These are phyloP conservation scores for Musca vetustissima DNA, from an alignment of 1,140 invertebrate genomes.

Conservation along the genomic window DNA sequence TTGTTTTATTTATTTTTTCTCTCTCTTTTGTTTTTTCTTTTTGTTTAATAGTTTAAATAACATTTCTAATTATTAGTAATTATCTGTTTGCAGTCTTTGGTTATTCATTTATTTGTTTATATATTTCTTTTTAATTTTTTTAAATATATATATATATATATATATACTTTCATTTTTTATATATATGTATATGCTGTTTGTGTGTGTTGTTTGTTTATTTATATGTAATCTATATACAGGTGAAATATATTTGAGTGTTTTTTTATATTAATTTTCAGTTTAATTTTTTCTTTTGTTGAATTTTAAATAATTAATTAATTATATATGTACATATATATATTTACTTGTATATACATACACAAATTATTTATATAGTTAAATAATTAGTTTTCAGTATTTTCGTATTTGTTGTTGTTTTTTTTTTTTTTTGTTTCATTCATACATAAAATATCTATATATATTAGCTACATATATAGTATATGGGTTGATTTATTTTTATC, in stretches of 20 bases:
- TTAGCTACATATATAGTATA: background rate
- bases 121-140: conserved; percentile 2
- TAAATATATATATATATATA: conserved; percentile 26
- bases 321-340: background rate
- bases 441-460: conserved; percentile 20
- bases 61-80: conserved; percentile 57
- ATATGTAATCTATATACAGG: conserved; percentile 16
- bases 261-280: conserved; percentile 19
- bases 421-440: too few relatives aligned
- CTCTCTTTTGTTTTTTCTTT: conserved; percentile 7
- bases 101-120: conserved; percentile 41
- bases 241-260: conserved; percentile 18
- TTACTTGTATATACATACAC: background rate
- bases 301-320: conserved; percentile 25
- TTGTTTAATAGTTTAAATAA: conserved; percentile 47
- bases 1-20: background rate
- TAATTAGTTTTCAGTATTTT: conserved; percentile 8
- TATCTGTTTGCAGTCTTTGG: conserved; percentile 58
- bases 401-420: conserved; percentile 1
- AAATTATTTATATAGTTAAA: background rate
- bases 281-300: conserved; percentile 24
- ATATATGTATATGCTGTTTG: background rate
- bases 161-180: conserved; percentile 8
- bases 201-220: conserved; percentile 27
- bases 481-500: background rate